Base-by-base conservation (phyloP, 2,797 vertebrate species). In the Cuniculus paca region DNA sequence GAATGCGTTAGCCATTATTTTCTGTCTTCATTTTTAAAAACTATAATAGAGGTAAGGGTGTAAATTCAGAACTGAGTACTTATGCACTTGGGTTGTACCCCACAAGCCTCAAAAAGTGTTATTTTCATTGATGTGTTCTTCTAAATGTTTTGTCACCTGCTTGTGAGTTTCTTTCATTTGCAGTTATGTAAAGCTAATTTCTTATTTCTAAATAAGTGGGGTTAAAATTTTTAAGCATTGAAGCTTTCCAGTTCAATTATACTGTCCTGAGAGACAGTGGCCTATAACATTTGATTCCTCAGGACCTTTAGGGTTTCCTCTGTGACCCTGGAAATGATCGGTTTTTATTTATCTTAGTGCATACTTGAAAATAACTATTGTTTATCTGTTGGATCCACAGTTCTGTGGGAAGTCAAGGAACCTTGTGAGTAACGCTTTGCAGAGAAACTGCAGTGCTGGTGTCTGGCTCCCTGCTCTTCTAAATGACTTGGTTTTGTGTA, bases 101-200 rank as follows among this genome's bases (percentile, higher is more conserved):
- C 24, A 36, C 82, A 28, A 26, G 52, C 34, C 90, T 83, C 68
- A 94, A 42, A 75, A 95, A 92, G 61, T 22, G 34, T 63, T 48
- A 16, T 56, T 36, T 84, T 31, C 5, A 2, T 50, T 19, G 63
- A 86, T 65, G 14, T 4, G 22, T 28, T 45, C 36, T 70, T 94
- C 75, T 91, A 81, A 94, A 79, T 81, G 80, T 95, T 95, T 95
- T 74, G 91, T 77, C 91, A 72, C 36, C 92, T 85, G 45, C 70
- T 75, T 54, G 28, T 50, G 60, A 56, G 20, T 10, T 85, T 54
- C 42, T 95, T 86, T 88, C 60, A 75, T 68, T 26, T 31, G 2
- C n/a, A 65, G 17, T 85, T 83, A 58, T n/a, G 36, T 52, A 39
- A 83, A 75, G 45, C 52, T 75, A 56, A 72, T 82, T 96, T 96